A percentile compares a stretch with the other conserved stretches of the same genome.
Evolutionary conservation across 2,797 vertebrate genomes (phyloP).

Genomic region (Carcharodon carcharias): DNA sequence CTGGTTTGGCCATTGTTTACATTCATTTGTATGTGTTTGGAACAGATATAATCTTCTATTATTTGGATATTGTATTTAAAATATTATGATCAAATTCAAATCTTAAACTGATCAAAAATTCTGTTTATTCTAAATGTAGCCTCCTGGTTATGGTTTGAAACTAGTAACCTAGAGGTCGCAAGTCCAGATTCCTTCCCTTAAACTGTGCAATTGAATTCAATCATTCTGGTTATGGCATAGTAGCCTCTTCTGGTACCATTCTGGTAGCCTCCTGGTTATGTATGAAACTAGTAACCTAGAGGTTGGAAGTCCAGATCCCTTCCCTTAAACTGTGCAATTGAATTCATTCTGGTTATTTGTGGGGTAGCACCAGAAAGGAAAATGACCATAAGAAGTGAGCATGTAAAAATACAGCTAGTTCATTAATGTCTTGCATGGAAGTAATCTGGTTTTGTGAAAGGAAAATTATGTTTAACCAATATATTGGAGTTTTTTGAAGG

Average conservation of each 20-base stretch:
- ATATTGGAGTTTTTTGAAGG: too few species aligned
- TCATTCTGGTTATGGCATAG: too few species aligned
- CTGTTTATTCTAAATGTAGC: not conserved
- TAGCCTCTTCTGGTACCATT: too few species aligned
- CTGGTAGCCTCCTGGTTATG: not conserved
- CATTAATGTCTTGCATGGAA: not conserved
- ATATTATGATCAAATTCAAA: not conserved
- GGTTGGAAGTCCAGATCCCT: not conserved
- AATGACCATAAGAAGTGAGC: not conserved
- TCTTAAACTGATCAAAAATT: not conserved
- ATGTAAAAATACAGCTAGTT: not conserved
- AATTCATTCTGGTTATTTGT: not conserved
- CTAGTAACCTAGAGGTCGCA: not conserved
- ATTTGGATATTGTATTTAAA: not conserved
- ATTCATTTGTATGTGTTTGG: not conserved
- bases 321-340: not conserved
- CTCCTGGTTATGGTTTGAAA: not conserved
- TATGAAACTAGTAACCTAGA: not conserved
- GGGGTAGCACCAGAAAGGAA: not conserved
- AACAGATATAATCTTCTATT: not conserved
- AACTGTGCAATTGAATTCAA: not conserved
- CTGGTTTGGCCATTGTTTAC: not conserved
- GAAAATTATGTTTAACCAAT: too few species aligned
- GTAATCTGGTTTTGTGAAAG: too few species aligned
- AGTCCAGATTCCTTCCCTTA: not conserved